These are phyloP conservation scores for Archips xylosteana DNA, from an alignment of 2,888 invertebrate genomes.

Conservation along the genomic window DNA sequence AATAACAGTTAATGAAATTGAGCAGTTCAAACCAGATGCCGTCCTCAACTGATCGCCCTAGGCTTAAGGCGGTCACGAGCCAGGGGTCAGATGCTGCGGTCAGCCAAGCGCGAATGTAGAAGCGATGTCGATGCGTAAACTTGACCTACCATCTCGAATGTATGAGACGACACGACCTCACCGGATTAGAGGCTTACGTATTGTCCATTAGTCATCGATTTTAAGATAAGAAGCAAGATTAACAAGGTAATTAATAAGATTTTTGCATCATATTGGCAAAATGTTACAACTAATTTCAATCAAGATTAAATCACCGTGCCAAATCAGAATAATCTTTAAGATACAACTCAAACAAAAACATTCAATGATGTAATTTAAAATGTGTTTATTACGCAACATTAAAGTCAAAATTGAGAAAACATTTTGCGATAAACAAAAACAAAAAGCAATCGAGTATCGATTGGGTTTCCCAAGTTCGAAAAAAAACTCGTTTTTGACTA, in stretches of 20 bases:
- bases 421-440: conserved; percentile 5
- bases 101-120: conserved; percentile 38
- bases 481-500: conserved; percentile 21
- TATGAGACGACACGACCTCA: conserved; percentile 14
- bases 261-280: conserved; percentile 11
- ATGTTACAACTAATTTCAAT: conserved; percentile 12
- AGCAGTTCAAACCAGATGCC: conserved; percentile 23
- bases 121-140: conserved; percentile 24
- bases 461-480: conserved; percentile 26
- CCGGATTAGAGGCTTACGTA: conserved; percentile 12
- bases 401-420: conserved; percentile 12
- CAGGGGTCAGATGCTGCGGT: conserved; percentile 36
- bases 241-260: conserved; percentile 26
- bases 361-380: background rate
- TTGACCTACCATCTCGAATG: conserved; percentile 26
- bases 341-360: conserved; percentile 4
- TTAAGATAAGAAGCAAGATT: conserved; percentile 14
- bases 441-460: conserved; percentile 22
- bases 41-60: conserved; percentile 29
- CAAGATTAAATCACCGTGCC: conserved; percentile 16
- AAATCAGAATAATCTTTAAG: background rate
- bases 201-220: conserved; percentile 15
- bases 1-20: background rate
- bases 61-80: conserved; percentile 32
- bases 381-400: conserved; percentile 11